Evolutionary conservation across 2,113 vertebrate genomes (phyloP).

Genomic region (Cololabis saira): DNA sequence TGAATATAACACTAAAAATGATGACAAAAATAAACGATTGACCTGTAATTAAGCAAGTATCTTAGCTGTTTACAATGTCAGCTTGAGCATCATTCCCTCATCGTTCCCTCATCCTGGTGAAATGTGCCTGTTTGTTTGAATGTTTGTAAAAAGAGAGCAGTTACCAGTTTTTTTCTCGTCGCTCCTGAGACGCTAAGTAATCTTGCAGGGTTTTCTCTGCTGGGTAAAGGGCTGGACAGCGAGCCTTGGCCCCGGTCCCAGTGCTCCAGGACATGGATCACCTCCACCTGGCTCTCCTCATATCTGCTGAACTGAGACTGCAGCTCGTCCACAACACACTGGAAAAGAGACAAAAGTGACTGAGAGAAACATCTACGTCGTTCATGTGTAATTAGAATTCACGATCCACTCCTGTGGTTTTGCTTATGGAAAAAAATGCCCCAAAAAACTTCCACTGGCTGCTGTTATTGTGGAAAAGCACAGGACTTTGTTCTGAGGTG

Average conservation of each 20-base stretch:
- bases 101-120: no score
- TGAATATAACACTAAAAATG: no score
- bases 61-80: not conserved
- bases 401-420: no score
- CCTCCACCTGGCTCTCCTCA: slow-evolving; percentile 72
- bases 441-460: no score
- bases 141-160: not conserved
- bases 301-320: slow-evolving; percentile 81
- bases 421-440: no score
- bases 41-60: no score
- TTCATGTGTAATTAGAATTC: no score
- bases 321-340: slow-evolving; percentile 71
- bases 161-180: slow-evolving; percentile 58
- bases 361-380: not conserved
- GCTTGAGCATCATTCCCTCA: not conserved
- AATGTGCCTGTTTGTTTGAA: no score
- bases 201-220: slow-evolving; percentile 56
- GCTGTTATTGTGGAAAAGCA: no score
- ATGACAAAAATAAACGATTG: no score
- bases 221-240: slow-evolving; percentile 45
- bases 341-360: not conserved
- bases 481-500: no score
- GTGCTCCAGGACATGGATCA: slow-evolving; percentile 74
- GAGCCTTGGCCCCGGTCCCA: slow-evolving; percentile 86
- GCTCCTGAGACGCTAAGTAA: slow-evolving; percentile 64